Conservation (phyloP, 2,888 invertebrate genomes). For the Brachynemurus nebulosus region DNA sequence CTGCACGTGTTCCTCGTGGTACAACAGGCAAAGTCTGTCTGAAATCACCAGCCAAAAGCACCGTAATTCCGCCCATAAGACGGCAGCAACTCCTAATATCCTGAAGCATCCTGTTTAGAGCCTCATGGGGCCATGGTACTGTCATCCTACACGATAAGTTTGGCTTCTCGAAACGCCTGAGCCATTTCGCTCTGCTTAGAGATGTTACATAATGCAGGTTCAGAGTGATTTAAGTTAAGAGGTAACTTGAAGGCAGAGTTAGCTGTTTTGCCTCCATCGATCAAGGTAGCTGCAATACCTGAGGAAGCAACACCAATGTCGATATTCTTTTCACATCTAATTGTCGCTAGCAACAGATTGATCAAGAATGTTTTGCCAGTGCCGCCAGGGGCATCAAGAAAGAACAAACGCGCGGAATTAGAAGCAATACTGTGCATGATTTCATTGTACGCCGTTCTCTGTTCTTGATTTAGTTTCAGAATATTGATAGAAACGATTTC, state of each 20-base stretch:
- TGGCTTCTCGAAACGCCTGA: constrained; percentile 10
- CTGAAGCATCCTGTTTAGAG: constrained; percentile 17
- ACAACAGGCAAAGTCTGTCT: constrained; percentile 17
- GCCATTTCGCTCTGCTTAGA: constrained; percentile 9
- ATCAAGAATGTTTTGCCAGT: constrained; percentile 21
- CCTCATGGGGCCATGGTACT: constrained; percentile 21
- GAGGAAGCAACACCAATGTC: constrained; percentile 21
- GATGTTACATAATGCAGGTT: constrained; percentile 16
- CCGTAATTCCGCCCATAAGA: constrained; percentile 15
- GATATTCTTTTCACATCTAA: constrained; percentile 18
- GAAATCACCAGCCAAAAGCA: constrained; percentile 20
- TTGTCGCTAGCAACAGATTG: constrained; percentile 19
- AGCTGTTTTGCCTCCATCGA: constrained; percentile 20
- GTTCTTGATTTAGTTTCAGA: constrained; percentile 15
- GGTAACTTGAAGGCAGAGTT: constrained; percentile 20
- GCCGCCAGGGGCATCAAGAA: constrained; percentile 26
- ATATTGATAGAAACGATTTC: constrained; percentile 13
- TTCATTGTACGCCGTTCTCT: constrained; percentile 11
- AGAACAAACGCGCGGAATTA: constrained; percentile 11
- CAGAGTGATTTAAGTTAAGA: constrained; percentile 8
- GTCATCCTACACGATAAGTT: constrained; percentile 22
- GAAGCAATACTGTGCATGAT: constrained; percentile 8
- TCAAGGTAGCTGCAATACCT: constrained; percentile 24
- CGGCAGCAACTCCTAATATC: constrained; percentile 12
- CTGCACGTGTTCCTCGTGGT: constrained; percentile 11